Base-by-base conservation (phyloP, 1,140 invertebrate species). In the Euwallacea similis region DNA sequence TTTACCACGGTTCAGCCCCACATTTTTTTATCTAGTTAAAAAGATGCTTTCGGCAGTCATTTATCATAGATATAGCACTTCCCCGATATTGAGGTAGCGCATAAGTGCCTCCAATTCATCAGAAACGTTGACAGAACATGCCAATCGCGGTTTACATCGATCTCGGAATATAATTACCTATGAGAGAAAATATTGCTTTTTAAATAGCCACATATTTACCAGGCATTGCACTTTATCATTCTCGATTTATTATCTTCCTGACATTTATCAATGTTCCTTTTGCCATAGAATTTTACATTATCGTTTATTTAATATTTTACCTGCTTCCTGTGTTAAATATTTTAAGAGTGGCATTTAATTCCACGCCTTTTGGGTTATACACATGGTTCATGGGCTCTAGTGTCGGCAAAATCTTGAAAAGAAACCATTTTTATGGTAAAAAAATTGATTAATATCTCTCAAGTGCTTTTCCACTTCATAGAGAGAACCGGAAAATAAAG, bases 11-110 rank as follows among this genome's bases (percentile, higher is more conserved):
- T 50, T 63, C 47, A 64, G 15, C 13, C 16, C 62, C 9, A 8
- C n/a, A 66, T 66, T 53, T 56, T 55, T 66, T 66, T 66, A 66
- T 66, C 64, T 9, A 56, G 64, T 56, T 56, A 66, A 66, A 66
- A 66, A 66, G 53, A 66, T 56, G 16, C 47, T 53, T 64, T 64
- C 16, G 46, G 7, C 33, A 64, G 62, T 53, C 64, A 56, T 66
- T 66, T 66, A 66, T 66, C 64, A 66, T 16, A 16, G 8, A 16
- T 55, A 55, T 42, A 66, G 33, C 64, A 44, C 50, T 64, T 64
- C 33, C 13, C 59, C 11, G 43, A 62, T 47, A 64, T 64, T 21
- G 53, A 66, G 64, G 64, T 66, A 66, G 15, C 47, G 33, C 21
- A 33, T 66, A 55, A 66, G 53, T 55, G 50, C 43, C 33, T 21